Evolutionary conservation across 2,113 vertebrate genomes (phyloP).

Genomic region (Scartelaos histophorus): DNA sequence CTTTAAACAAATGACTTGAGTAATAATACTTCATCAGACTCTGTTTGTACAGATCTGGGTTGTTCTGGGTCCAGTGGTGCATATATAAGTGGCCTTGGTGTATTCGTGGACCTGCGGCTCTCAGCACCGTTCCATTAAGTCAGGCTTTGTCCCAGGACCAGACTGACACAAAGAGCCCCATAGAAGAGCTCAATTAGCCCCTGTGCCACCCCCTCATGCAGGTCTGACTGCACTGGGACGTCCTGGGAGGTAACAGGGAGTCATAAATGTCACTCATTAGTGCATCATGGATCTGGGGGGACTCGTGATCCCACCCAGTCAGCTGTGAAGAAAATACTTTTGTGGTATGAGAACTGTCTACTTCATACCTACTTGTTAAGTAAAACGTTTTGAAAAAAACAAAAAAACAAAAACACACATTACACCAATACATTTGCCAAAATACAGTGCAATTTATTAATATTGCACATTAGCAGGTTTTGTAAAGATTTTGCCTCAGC

Average conservation of each 20-base stretch:
- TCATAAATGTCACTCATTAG: background rate
- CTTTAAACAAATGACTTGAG: too few relatives aligned
- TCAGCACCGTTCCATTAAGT: slow-evolving; percentile 54
- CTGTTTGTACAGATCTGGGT: background rate
- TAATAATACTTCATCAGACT: too few relatives aligned
- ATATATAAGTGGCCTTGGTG: background rate
- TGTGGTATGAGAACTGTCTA: background rate
- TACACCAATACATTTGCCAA: background rate
- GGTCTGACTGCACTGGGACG: background rate
- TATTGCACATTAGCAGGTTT: background rate
- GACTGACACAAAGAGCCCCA: slow-evolving; percentile 30
- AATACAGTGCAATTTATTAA: background rate
- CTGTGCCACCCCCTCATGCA: background rate
- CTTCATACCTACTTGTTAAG: background rate
- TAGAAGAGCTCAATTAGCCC: slow-evolving; percentile 25
- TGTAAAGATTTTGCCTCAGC: background rate
- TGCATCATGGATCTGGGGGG: background rate
- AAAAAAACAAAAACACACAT: background rate
- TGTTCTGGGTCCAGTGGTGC: background rate
- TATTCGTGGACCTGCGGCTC: slow-evolving; percentile 33
- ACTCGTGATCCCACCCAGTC: background rate
- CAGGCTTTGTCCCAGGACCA: slow-evolving; percentile 38
- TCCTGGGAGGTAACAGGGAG: slow-evolving; percentile 4
- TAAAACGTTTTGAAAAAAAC: background rate
- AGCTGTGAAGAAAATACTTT: background rate